Evolutionary conservation across 2,797 vertebrate species (phyloP).

Genomic region (Argentina silus): DNA sequence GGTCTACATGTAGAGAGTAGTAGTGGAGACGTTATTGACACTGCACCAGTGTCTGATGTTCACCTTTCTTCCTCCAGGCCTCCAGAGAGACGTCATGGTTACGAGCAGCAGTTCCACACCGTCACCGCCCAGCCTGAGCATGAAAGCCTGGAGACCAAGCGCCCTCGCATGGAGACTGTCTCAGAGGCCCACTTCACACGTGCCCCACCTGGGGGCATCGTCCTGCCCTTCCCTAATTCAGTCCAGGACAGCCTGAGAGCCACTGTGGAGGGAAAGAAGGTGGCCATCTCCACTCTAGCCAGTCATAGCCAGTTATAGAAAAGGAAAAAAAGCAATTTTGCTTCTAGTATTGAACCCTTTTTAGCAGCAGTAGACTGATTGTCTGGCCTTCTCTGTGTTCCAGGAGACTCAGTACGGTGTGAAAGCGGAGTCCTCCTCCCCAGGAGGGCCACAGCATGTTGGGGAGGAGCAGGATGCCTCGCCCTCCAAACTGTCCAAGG

Average conservation of each 20-base stretch:
- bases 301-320: neutral
- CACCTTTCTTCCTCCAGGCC: constrained; percentile 77
- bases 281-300: constrained; percentile 50
- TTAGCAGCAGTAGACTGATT: neutral
- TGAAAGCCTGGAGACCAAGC: constrained; percentile 89
- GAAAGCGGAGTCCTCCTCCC: constrained; percentile 85
- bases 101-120: constrained; percentile 91
- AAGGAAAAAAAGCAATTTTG: neutral
- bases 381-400: constrained; percentile 13
- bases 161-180: constrained; percentile 91
- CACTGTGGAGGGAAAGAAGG: constrained; percentile 91
- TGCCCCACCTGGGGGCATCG: constrained; percentile 77
- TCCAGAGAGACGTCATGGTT: constrained; percentile 93
- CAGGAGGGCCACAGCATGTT: constrained; percentile 78
- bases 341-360: neutral
- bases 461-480: constrained; percentile 93
- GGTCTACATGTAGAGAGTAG: too few relatives aligned
- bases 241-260: constrained; percentile 88
- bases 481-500: constrained; percentile 97
- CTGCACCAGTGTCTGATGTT: neutral
- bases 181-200: constrained; percentile 89
- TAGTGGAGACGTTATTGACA: too few relatives aligned
- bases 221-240: constrained; percentile 84
- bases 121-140: constrained; percentile 85
- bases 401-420: constrained; percentile 87